These are phyloP conservation scores for Tuberolachnus salignus DNA, from an alignment of 2,888 invertebrate genomes.

Conservation along the genomic window DNA sequence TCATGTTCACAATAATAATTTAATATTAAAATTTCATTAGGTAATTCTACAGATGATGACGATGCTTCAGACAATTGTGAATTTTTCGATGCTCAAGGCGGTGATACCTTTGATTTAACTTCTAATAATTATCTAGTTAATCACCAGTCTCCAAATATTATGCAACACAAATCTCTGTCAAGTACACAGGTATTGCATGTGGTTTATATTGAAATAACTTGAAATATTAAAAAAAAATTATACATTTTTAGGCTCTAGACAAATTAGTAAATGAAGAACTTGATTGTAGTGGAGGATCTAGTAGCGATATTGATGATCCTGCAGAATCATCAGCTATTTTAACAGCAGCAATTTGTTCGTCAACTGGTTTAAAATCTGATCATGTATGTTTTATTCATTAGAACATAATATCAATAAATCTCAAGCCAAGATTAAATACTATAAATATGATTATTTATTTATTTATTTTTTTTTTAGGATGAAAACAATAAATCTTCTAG, in stretches of 20 bases:
- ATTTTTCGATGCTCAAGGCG: slow-evolving; percentile 68
- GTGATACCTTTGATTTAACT: slow-evolving; percentile 56
- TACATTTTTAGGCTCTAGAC: slow-evolving; percentile 52
- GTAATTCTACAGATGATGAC: slow-evolving; percentile 59
- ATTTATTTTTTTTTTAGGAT: slow-evolving; percentile 42
- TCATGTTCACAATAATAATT: not conserved
- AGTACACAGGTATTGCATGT: slow-evolving; percentile 48
- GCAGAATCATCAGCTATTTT: slow-evolving; percentile 59
- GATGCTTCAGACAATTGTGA: slow-evolving; percentile 69
- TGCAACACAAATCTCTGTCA: slow-evolving; percentile 54
- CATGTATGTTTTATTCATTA: slow-evolving; percentile 24
- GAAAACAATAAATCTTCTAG: slow-evolving; percentile 42
- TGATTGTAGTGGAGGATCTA: slow-evolving; percentile 60
- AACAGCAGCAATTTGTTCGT: slow-evolving; percentile 58
- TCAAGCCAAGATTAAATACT: not conserved
- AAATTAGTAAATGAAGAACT: slow-evolving; percentile 58
- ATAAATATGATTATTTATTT: not conserved
- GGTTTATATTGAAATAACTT: not conserved
- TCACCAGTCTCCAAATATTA: slow-evolving; percentile 38
- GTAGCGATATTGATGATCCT: slow-evolving; percentile 62
- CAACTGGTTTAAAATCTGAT: slow-evolving; percentile 55
- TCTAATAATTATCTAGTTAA: slow-evolving; percentile 49
- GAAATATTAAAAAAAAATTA: not conserved
- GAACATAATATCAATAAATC: not conserved
- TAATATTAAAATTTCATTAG: slow-evolving; percentile 25